Conservation (phyloP, 1,140 invertebrate genomes). For the Drosophila trapezifrons region DNA sequence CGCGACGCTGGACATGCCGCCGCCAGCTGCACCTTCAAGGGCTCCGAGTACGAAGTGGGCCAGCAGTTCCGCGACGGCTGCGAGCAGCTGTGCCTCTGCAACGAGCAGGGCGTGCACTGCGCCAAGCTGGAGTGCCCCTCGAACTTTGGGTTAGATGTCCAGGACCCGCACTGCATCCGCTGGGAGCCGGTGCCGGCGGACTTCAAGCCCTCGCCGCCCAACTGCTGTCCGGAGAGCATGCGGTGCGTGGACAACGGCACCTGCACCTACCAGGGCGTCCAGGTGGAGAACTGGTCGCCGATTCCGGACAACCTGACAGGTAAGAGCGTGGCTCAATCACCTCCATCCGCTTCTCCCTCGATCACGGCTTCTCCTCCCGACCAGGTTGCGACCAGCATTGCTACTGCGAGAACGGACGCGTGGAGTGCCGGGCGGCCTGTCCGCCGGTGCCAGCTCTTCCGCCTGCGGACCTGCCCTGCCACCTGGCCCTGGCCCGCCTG, state of each 20-base stretch:
- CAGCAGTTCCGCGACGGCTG: constrained; percentile 92
- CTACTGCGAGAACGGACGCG: constrained; percentile 93
- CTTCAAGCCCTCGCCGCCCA: constrained; percentile 89
- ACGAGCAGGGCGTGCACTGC: constrained; percentile 88
- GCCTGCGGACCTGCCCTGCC: constrained; percentile 89
- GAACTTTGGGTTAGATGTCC: constrained; percentile 91
- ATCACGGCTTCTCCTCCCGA: constrained; percentile 1
- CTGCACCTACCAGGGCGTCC: constrained; percentile 88
- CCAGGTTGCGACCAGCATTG: constrained; percentile 93
- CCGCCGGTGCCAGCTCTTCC: constrained; percentile 89
- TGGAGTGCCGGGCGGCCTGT: constrained; percentile 92
- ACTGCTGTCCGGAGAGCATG: constrained; percentile 92
- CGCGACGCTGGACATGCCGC: constrained; percentile 59
- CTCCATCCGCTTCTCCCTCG: constrained; percentile 15
- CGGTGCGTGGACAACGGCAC: constrained; percentile 91
- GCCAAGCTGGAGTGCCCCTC: constrained; percentile 92
- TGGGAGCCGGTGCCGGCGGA: constrained; percentile 92
- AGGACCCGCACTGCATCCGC: constrained; percentile 92
- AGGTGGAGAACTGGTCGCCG: constrained; percentile 89
- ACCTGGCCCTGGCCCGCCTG: constrained; percentile 87
- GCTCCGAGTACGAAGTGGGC: constrained; percentile 73
- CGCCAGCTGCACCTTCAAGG: constrained; percentile 67
- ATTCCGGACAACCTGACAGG: constrained; percentile 87
- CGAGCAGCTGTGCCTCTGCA: constrained; percentile 88
- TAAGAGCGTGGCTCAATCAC: constrained; percentile 44